Base-by-base conservation (phyloP, 2,888 invertebrate genomes). In the Leucophenga montana region DNA sequence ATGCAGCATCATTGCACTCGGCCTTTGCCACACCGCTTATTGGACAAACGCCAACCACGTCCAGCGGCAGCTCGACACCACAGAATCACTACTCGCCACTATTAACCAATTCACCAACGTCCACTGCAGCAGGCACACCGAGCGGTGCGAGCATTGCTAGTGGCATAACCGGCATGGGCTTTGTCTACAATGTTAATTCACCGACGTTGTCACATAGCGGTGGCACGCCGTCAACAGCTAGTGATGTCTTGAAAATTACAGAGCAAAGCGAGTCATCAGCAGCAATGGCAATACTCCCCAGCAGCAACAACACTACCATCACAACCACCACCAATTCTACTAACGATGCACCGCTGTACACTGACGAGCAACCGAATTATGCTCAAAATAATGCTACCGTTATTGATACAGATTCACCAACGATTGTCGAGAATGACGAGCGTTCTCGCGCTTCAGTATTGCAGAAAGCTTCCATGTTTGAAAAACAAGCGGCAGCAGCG, bases 401-500 rank as follows among this genome's bases (percentile, higher is more conserved):
- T 59, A 39, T 61, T 39, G 74, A 75, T 66, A 74, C 77, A 66
- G 77, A 76, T 66, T 75, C 78, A 11, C 69, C 79, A 44, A 79
- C 75, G 31, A 78, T 79, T 16, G 75, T 76, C 0, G 88, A 87
- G 71, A 79, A 85, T 67, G 89, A 89, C 73, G 87, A 88, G 61
- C 86, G 87, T 66, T 87, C 88, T 3, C 84, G 87, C 22, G 89
- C 89, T 62, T 89, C 89, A 1, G 89, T 89, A 16, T 74, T 89
- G 62, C 89, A 89, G 71, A 89, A 89, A 79, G 87, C 88, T 22
- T 89, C 89, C 27, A 88, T 89, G 88, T 89, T 89, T 76, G 89
- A 89, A 76, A 87, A 87, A 75, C 85, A 86, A 75, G 87, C 89
- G 44, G 85, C 87, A 18, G 86, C 87, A 9, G 86, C 82, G 2